These are phyloP conservation scores for Ophion obscuratus DNA, from an alignment of 2,888 invertebrate species.

Conservation along the genomic window DNA sequence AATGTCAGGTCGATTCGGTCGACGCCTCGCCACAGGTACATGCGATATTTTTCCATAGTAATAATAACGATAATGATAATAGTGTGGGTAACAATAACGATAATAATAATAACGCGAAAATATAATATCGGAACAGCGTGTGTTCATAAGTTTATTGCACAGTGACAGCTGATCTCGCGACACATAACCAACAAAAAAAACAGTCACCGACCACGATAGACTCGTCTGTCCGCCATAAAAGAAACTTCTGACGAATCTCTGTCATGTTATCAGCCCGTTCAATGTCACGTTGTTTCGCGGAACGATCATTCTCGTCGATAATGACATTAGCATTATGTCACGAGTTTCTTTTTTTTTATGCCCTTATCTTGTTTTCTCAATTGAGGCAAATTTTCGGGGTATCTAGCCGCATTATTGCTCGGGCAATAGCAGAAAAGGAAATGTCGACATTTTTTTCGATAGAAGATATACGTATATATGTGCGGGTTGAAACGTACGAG, in stretches of 20 bases:
- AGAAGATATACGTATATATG: too few species aligned
- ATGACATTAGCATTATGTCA: conserved; percentile 31
- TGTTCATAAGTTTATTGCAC: conserved; percentile 39
- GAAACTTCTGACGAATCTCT: conserved; percentile 53
- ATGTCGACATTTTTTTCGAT: background rate
- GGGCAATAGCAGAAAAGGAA: background rate
- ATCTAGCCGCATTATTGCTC: background rate
- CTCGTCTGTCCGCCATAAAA: conserved; percentile 47
- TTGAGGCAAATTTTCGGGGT: background rate
- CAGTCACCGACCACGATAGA: conserved; percentile 43
- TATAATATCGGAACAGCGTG: conserved; percentile 8
- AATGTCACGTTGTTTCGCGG: conserved; percentile 20
- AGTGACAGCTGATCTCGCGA: conserved; percentile 10
- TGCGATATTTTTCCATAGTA: conserved; percentile 74
- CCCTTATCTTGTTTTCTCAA: background rate
- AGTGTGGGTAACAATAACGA: conserved; percentile 12
- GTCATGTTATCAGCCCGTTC: conserved; percentile 60
- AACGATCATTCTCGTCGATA: conserved; percentile 41
- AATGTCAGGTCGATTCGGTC: conserved; percentile 78
- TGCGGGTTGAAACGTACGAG: background rate
- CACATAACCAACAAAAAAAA: conserved; percentile 46
- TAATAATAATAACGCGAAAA: conserved; percentile 21
- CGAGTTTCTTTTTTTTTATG: background rate
- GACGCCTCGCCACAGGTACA: conserved; percentile 81
- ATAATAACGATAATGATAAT: conserved; percentile 34